Evolutionary conservation across 2,113 vertebrate genomes (phyloP), one percentile per base, ranked within the genome.

Genomic region (Paramisgurnus dabryanus): DNA sequence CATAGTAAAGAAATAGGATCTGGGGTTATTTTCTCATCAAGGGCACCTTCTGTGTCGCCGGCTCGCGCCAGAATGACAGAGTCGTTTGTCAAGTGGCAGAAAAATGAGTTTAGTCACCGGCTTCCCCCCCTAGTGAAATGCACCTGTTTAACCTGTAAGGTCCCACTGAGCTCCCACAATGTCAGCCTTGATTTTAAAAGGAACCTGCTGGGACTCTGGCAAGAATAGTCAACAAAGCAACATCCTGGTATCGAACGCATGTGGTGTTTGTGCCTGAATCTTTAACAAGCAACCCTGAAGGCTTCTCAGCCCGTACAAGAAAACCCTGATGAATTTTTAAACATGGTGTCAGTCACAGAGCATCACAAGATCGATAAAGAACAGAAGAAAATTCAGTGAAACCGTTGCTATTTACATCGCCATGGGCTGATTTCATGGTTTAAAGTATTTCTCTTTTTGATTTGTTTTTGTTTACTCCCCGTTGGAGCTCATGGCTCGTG

Each of bases 11-110:
- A 47, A 61, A 47, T 75, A 47, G 45, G 74, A 76, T 82, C 45
- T 2, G 15, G 49, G 73, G 81, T 79, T 76, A 75, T 79, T 79
- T 64, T 22, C 69, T 63, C 69, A 64, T 74, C 41, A 91, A 91
- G 89, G 90, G 86, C 90, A 90, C 91, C 88, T 91, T 90, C 74
- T 87, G 87, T 85, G 87, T 83, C 79, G 79, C 76, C 64, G 83
- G 85, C 86, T 78, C 89, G 66, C 86, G 11, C 64, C 64, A 80
- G 76, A 81, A 76, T 91, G 89, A 92, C 90, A 90, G 84, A 87
- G 85, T 88, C 88, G 84, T 92, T 92, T 89, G 86, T 93, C 91
- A 93, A 87, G 86, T 0, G 53, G 82, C 39, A 84, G 83, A 83
- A 86, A 58, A 81, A 50, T 85, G 84, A 88, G 90, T 92, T 89